phyloP scores from a whole-genome alignment of 2,888 invertebrate genomes.

The Rhagonycha fulva region DNA sequence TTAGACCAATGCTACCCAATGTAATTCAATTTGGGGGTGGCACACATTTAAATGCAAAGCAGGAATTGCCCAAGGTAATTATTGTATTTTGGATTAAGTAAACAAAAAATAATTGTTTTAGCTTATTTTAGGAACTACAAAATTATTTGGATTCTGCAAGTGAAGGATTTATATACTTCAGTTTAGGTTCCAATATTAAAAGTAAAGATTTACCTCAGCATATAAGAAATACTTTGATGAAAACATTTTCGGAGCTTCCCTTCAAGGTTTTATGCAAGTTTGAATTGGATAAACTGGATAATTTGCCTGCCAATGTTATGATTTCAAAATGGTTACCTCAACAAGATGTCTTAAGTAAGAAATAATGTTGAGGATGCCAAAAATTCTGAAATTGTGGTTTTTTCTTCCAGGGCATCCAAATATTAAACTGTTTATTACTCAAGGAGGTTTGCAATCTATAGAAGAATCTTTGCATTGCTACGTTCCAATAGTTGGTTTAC shows the following conservation, averaged over 20 bases:
- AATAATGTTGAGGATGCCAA: no score
- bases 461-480: no score
- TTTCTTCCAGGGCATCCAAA: no score
- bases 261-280: constrained; percentile 55
- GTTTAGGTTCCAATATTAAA: constrained; percentile 53
- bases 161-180: constrained; percentile 42
- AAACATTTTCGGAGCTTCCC: constrained; percentile 49
- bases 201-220: constrained; percentile 44
- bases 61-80: constrained; percentile 40
- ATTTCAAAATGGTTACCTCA: constrained; percentile 53
- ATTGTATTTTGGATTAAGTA: no score
- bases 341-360: constrained; percentile 48
- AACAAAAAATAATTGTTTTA: no score
- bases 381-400: no score
- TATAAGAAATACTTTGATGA: constrained; percentile 42
- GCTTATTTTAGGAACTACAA: no score
- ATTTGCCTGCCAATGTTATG: constrained; percentile 47
- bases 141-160: background rate
- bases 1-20: constrained; percentile 44
- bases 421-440: no score
- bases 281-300: constrained; percentile 41
- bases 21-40: constrained; percentile 46
- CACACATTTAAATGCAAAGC: constrained; percentile 35
- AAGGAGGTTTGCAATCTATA: no score
- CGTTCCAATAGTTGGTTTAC: no score